Conservation (phyloP, 2,888 invertebrate species). For the Hipparchia sbordonii region DNA sequence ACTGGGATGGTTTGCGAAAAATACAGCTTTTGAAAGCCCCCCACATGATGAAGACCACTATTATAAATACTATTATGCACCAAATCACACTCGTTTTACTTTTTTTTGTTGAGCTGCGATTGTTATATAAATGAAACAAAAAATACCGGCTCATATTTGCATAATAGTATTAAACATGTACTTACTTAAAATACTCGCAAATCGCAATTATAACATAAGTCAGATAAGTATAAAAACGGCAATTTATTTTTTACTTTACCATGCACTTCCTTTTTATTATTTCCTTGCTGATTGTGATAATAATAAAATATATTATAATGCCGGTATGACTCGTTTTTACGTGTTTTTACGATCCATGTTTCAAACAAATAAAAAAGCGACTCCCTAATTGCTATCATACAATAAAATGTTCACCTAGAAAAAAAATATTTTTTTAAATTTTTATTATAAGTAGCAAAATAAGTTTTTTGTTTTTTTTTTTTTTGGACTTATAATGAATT, state of each 20-base stretch:
- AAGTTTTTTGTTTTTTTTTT: no score
- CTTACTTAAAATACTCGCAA: not conserved
- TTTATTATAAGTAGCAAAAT: no score
- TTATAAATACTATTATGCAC: no score
- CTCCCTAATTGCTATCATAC: no score
- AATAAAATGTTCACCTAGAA: no score
- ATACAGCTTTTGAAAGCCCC: no score
- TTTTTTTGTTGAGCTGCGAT: no score
- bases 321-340: slow-evolving; percentile 14
- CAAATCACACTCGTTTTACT: no score
- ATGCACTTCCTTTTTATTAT: slow-evolving; percentile 22
- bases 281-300: slow-evolving; percentile 17
- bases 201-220: not conserved
- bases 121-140: not conserved
- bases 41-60: no score
- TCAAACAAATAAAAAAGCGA: not conserved
- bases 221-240: slow-evolving; percentile 13
- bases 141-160: not conserved
- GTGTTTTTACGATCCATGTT: slow-evolving; percentile 7
- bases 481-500: no score
- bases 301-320: slow-evolving; percentile 8
- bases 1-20: no score
- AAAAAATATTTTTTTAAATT: no score
- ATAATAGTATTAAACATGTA: slow-evolving; percentile 1
- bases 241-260: slow-evolving; percentile 19